These are phyloP conservation scores for Gymnodraco acuticeps DNA, from an alignment of 2,797 vertebrate genomes.

Conservation along the genomic window DNA sequence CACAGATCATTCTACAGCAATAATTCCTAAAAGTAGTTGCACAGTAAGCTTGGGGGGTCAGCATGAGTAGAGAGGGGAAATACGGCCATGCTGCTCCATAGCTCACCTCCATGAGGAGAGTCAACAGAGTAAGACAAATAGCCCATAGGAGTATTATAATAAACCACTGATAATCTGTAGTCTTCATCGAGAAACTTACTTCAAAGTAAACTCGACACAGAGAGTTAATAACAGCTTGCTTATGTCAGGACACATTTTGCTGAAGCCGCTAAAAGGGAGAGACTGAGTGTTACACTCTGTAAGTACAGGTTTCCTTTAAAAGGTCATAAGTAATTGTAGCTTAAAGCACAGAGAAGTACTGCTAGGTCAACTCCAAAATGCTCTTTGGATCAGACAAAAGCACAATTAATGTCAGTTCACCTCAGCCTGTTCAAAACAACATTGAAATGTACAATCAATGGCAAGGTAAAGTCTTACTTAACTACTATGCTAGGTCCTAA, in stretches of 20 bases:
- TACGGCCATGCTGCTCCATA: conserved; percentile 16
- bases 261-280: conserved; percentile 9
- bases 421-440: conserved; percentile 5
- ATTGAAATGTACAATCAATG: background rate
- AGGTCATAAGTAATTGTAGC: conserved; percentile 20
- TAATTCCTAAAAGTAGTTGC: conserved; percentile 62
- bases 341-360: conserved; percentile 17
- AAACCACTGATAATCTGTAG: conserved; percentile 29
- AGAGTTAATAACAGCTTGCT: conserved; percentile 24
- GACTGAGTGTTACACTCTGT: background rate
- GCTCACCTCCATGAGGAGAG: conserved; percentile 42
- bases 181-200: conserved; percentile 21
- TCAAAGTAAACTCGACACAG: conserved; percentile 7
- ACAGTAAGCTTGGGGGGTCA: conserved; percentile 60
- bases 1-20: conserved; percentile 60
- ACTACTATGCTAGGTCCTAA: background rate
- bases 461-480: background rate
- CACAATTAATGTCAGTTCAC: background rate
- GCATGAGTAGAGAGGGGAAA: conserved; percentile 30
- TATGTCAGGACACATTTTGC: conserved; percentile 22
- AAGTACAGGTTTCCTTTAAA: conserved; percentile 24
- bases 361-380: conserved; percentile 8
- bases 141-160: conserved; percentile 39
- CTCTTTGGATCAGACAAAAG: background rate
- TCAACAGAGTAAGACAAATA: conserved; percentile 35